Evolutionary conservation across 2,113 vertebrate genomes (phyloP).

Genomic region (Corynorhinus townsendii): DNA sequence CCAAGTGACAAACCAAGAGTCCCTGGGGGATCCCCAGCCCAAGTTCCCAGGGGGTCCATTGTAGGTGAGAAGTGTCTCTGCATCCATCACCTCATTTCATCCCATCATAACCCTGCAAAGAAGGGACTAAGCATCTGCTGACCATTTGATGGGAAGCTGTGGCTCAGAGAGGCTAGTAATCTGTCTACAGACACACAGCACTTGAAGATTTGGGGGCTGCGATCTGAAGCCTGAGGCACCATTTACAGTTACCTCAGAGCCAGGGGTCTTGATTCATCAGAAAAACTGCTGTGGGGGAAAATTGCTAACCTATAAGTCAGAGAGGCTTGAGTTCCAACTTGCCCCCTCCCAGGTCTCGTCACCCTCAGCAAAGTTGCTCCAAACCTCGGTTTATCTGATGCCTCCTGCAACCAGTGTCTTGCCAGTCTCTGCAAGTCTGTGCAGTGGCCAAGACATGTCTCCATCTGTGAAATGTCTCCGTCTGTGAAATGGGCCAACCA

Average conservation of each 20-base stretch:
- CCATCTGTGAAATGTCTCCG: neutral
- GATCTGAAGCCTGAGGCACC: neutral
- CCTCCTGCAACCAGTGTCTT: neutral
- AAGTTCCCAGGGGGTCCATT: neutral
- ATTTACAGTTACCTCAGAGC: neutral
- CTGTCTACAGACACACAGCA: neutral
- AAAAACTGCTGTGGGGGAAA: neutral
- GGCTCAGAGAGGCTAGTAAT: neutral
- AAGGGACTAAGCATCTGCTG: neutral
- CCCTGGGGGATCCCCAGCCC: neutral
- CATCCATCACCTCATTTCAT: neutral
- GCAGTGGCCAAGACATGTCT: neutral
- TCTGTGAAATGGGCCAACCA: neutral
- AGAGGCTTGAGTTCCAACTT: neutral
- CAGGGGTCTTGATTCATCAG: neutral
- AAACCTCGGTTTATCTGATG: neutral
- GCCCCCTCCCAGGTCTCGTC: accelerated
- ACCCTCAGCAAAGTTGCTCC: neutral
- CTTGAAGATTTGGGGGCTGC: neutral
- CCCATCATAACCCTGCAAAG: neutral
- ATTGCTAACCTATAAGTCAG: neutral
- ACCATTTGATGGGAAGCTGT: neutral
- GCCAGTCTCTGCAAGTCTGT: neutral
- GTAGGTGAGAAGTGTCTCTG: neutral
- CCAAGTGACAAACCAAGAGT: neutral